A percentile compares a stretch with the other conserved stretches of the same genome.
These are phyloP conservation scores for Clepsis dumicolana DNA, from an alignment of 2,888 invertebrate species.

Conservation along the genomic window DNA sequence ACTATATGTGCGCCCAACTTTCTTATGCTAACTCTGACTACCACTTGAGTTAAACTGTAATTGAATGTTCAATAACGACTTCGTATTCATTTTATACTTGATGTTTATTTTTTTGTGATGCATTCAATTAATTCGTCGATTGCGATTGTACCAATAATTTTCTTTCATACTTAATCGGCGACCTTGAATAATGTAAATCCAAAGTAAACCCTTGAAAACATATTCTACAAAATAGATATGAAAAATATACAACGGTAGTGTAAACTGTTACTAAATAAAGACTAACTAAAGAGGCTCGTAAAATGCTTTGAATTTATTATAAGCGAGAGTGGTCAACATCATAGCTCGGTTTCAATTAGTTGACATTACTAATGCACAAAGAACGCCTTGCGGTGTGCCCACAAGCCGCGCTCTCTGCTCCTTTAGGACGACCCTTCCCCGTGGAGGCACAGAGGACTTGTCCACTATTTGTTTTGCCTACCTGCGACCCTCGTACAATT, in stretches of 20 bases:
- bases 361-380: constrained; percentile 81
- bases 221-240: background rate
- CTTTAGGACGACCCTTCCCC: constrained; percentile 78
- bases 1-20: constrained; percentile 35
- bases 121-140: no score
- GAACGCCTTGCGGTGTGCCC: constrained; percentile 71
- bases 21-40: constrained; percentile 19
- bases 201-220: background rate
- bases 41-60: constrained; percentile 1
- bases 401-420: constrained; percentile 74
- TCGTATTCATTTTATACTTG: background rate
- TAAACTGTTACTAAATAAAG: no score
- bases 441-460: constrained; percentile 69
- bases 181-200: no score
- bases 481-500: constrained; percentile 78
- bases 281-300: constrained; percentile 14
- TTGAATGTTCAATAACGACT: background rate
- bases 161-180: no score
- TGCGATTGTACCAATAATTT: no score
- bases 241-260: background rate
- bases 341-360: constrained; percentile 81
- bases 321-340: constrained; percentile 65
- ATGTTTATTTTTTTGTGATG: background rate
- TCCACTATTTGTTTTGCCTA: constrained; percentile 82
- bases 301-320: constrained; percentile 67